Evolutionary conservation across 2,888 invertebrate genomes (phyloP), one percentile per base, ranked within the genome.

Genomic region (Sialis fuliginosa): DNA sequence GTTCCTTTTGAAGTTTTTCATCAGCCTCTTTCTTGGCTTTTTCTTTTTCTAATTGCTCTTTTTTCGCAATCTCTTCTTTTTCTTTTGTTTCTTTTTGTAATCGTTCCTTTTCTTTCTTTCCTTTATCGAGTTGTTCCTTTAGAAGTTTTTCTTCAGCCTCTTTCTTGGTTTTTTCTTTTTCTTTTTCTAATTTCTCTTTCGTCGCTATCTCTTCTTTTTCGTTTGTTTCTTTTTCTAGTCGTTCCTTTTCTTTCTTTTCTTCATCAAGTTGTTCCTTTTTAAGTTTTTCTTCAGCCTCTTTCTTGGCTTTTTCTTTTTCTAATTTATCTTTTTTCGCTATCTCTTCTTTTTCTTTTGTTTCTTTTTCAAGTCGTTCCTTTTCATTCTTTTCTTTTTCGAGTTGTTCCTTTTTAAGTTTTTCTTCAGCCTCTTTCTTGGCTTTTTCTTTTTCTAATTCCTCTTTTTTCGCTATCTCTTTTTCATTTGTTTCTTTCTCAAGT

Each of bases 371-470:
- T 12, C 60, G 58, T 40, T 50, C 49, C 33, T 54, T 52, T 13
- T 49, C 45, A 32, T 50, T 22, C 22, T 22, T 22, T 22, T 45
- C 30, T 60, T 45, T 42, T 49, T 50, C 22, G 2, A 46, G 44
- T 49, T 44, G 31, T 40, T 46, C 44, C 47, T 54, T 47, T 58
- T 61, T 39, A 57, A 60, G 47, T 48, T 63, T 61, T 30, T 62
- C 54, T 62, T 64, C 12, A 60, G 63, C 51, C 62, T 63, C 51
- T 60, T 62, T 52, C 61, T 64, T 43, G 52, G 51, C 54, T 52
- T 54, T 53, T 46, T 51, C 53, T 35, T 53, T 43, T 49, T 56
- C 52, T 39, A 49, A 45, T 48, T 55, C 51, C 47, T 52, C 47
- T 45, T 54, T 46, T 49, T 54, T 51, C 37, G 50, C 48, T 33